Evolutionary conservation across 53 echinoderm and acorn worm genomes (phyloP).

Genomic region (Patiria pectinifera): DNA sequence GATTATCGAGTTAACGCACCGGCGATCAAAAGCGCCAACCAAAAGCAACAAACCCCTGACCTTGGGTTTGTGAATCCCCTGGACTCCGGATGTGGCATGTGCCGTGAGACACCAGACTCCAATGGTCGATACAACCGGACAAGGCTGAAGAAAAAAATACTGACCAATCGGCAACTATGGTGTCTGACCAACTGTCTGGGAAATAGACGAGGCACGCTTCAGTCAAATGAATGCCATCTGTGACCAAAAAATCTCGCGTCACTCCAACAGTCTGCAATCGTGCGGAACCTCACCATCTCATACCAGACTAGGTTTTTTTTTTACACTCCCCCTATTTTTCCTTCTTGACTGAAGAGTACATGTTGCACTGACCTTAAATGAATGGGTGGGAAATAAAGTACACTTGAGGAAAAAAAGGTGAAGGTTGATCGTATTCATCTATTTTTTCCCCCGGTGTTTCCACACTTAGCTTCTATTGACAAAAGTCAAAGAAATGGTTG

Average conservation of each 20-base stretch:
- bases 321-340: no score
- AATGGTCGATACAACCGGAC: neutral
- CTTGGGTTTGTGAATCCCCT: neutral
- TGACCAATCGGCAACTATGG: neutral
- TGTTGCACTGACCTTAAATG: constrained; percentile 3
- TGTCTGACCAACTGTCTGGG: constrained; percentile 9
- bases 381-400: neutral
- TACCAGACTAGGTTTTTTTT: neutral
- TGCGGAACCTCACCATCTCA: neutral
- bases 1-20: constrained; percentile 55
- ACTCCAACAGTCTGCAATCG: constrained; percentile 13
- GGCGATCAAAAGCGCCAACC: constrained; percentile 15
- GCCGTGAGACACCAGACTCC: neutral
- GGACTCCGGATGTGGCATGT: neutral
- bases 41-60: neutral
- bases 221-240: constrained; percentile 51
- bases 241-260: constrained; percentile 20
- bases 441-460: neutral
- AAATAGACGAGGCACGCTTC: neutral
- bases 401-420: neutral
- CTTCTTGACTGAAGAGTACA: neutral
- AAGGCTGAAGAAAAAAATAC: neutral
- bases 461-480: neutral
- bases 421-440: neutral
- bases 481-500: neutral